These are phyloP conservation scores for Microtus ochrogaster DNA, from an alignment of 2,113 vertebrate species.

Conservation along the genomic window DNA sequence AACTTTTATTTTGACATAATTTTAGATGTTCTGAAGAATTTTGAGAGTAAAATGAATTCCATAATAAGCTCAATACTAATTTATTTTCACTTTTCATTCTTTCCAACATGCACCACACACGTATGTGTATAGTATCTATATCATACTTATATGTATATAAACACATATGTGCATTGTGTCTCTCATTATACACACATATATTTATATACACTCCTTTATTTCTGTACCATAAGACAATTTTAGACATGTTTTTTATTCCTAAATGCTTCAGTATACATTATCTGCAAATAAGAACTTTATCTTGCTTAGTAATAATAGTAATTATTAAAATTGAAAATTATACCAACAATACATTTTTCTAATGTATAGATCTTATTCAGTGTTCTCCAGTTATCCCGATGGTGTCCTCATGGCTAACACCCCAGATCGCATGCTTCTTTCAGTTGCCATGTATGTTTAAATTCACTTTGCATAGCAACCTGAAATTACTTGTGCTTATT, in stretches of 20 bases:
- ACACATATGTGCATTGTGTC: not conserved
- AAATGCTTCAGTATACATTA: not conserved
- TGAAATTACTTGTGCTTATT: not conserved
- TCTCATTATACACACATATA: not conserved
- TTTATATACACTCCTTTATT: not conserved
- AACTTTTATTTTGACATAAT: slow-evolving; percentile 29
- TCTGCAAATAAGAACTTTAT: not conserved
- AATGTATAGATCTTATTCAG: not conserved
- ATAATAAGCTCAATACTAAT: not conserved
- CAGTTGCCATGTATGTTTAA: slow-evolving; percentile 12
- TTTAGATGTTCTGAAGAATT: slow-evolving; percentile 42
- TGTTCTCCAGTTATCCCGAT: not conserved
- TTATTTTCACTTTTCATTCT: not conserved
- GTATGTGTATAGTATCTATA: not conserved
- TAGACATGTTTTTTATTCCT: not conserved
- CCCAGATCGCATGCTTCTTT: not conserved
- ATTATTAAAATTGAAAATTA: not conserved
- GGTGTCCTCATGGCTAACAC: not conserved
- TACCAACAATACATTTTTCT: not conserved
- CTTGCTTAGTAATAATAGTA: not conserved
- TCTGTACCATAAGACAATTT: not conserved
- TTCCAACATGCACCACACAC: not conserved
- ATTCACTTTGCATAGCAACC: not conserved
- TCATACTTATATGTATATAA: not conserved
- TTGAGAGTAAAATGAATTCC: slow-evolving; percentile 1